Base-by-base conservation (phyloP, 2,797 vertebrate genomes). In the Distichodus sexfasciatus region DNA sequence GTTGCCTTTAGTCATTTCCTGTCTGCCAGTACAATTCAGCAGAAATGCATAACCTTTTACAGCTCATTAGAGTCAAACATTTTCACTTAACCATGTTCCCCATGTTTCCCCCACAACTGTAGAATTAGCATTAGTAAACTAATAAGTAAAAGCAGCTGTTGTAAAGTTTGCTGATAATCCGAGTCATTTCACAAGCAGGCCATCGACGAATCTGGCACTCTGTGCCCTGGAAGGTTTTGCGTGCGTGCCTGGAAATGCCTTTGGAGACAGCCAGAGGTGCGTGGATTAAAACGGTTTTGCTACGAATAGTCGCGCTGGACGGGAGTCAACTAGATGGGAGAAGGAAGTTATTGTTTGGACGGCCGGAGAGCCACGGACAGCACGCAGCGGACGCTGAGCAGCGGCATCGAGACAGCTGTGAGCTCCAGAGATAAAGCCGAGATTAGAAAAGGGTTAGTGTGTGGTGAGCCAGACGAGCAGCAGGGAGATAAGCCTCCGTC, bases 111-210 rank as follows among this genome's bases (percentile, higher is more conserved):
- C 19, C 43, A 35, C 48, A 57, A 31, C 19, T 67, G 46, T 41
- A 57, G 47, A 75, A 53, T 66, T 38, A 72, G 76, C 14, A 63
- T 68, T 67, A 80, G 80, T 76, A 83, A 84, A 85, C 79, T 1
- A 82, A 71, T 57, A 66, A 24, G 28, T 72, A 17, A 51, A 26
- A n/a, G n/a, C 59, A 51, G 31, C 47, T 41, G 28, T 36, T 58
- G 40, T 61, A 31, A 69, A 57, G 51, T 57, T 50, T 28, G 46
- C 43, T 41, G 51, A 76, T 76, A 62, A 74, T 50, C 29, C 15
- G 14, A 35, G 24, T 15, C 60, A 71, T 70, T 41, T 50, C 24
- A 60, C 31, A 33, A 44, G 17, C 36, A 31, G 17, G 28, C 40
- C 23, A 38, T 62, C 65, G 69, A 72, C 43, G 14, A 54, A 60